Evolutionary conservation across 2,113 vertebrate species (phyloP), one percentile per base, ranked within the genome.

Genomic region (Serranochromis macrocephalus): DNA sequence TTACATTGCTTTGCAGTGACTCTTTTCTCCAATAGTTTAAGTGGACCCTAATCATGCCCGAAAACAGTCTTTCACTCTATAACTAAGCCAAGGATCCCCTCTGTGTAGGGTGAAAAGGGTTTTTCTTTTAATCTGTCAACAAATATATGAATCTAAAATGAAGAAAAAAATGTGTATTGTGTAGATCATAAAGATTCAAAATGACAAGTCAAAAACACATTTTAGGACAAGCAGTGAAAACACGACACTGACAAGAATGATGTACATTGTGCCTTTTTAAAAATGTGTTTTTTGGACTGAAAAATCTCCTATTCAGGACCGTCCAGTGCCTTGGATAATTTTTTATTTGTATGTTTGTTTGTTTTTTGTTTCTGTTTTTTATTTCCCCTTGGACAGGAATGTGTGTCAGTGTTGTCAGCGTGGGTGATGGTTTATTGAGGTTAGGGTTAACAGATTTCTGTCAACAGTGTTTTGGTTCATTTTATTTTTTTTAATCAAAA

Each of bases 241-340:
- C 31, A 26, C 71, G 24, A 88, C 87, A 63, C 38, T 68, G 9
- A 66, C n/a, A 63, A 58, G 45, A 57, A 54, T 42, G n/a, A 31
- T 53, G 12, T 66, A 54, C 68, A 53, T 81, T 80, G 16, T 86
- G 9, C 58, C 78, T 63, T 68, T 58, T 85, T 24, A 78, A 85
- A 54, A 80, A 40, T 42, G 7, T 81, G 14, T 82, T 57, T 90
- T 38, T 14, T 68, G 49, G 66, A 73, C 9, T 42, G 11, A 16
- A 58, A 54, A 81, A 87, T 19, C 45, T 66, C 38, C 26, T 36
- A 19, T 88, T 85, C 79, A 71, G 14, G 55, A 57, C 57, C 47
- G 7, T 89, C 75, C 80, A 73, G 78, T 91, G 83, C 85, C 83
- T 89, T 89, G 58, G 17, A 63, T 89, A 33, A 61, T 19, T 21